Base-by-base conservation (phyloP, 2,797 vertebrate species). In the Phaenicophaeus curvirostris region DNA sequence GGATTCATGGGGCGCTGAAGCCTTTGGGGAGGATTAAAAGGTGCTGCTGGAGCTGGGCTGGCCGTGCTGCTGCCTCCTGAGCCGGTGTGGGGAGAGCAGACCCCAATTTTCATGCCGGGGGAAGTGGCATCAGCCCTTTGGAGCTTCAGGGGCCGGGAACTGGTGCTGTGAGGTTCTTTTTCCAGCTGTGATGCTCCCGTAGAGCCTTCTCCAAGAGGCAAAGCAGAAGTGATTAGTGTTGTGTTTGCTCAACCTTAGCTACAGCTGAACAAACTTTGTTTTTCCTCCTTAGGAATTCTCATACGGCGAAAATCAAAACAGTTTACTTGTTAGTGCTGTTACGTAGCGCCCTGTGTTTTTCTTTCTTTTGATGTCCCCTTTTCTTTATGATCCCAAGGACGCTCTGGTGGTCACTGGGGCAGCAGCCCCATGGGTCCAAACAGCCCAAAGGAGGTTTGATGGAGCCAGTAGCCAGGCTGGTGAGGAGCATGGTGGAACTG, bases 211-310 rank as follows among this genome's bases (percentile, higher is more conserved):
- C 77, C 35, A 79, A 63, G 66, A 51, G 87, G 63, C 21, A 6
- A 55, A 72, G 77, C 54, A 76, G 35, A 53, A 90, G 71, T 37
- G 90, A 83, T 93, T 57, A 83, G 61, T n/a, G 90, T 59, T 55
- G 3, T 88, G 73, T 95, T 95, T 93, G n/a, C 19, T 89, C 85
- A 95, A 31, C 90, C 90, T 76, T 79, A 79, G 28, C 85, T 89
- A 63, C 94, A 95, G 87, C 94, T 95, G 92, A 94, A 86, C 87
- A 95, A 94, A 93, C 92, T 72, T 88, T 41, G 42, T 15, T 90
- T 94, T 90, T 59, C 81, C 65, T 83, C 68, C 46, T 41, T 46
- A 63, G 77, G 77, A 91, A 80, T 94, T 89, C 86, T 65, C 85
- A 53, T 75, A 75, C 2, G 20, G 44, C 53, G 55, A 72, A 91